Conservation (phyloP, 2,888 invertebrate genomes). For the Criorhina ranunculi region DNA sequence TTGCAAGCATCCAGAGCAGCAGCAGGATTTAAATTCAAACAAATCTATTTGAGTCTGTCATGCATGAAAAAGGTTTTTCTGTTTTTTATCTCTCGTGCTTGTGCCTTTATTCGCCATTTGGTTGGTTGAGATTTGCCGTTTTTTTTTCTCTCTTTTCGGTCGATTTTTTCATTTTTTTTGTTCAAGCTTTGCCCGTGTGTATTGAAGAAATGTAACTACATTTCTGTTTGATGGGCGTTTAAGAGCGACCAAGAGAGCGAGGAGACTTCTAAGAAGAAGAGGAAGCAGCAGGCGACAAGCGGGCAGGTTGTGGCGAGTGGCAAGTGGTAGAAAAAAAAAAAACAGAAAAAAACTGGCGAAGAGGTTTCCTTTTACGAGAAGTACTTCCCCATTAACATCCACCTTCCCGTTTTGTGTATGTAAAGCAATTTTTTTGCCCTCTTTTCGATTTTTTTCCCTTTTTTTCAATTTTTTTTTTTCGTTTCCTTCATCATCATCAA, state of each 20-base stretch:
- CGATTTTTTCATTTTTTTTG: conserved; percentile 42
- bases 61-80: conserved; percentile 76
- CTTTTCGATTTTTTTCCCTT: conserved; percentile 66
- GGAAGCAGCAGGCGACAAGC: conserved; percentile 25
- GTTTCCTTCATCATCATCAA: conserved; percentile 71
- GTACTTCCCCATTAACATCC: conserved; percentile 77
- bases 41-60: conserved; percentile 76
- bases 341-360: conserved; percentile 75
- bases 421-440: conserved; percentile 74
- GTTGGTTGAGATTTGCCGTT: conserved; percentile 72
- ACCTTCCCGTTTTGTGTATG: conserved; percentile 75
- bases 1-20: conserved; percentile 39
- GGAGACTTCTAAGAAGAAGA: conserved; percentile 5
- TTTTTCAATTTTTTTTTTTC: conserved; percentile 50
- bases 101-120: conserved; percentile 76
- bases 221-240: conserved; percentile 74
- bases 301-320: conserved; percentile 71
- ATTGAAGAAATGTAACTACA: conserved; percentile 76
- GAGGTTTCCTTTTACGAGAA: conserved; percentile 77
- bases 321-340: conserved; percentile 74
- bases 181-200: conserved; percentile 60
- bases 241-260: conserved; percentile 46
- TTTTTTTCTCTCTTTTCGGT: conserved; percentile 58
- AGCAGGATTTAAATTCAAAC: conserved; percentile 76
- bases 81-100: conserved; percentile 73